Evolutionary conservation across 1,140 invertebrate species (phyloP).

Genomic region (Lepidotrigona ventralis): DNA sequence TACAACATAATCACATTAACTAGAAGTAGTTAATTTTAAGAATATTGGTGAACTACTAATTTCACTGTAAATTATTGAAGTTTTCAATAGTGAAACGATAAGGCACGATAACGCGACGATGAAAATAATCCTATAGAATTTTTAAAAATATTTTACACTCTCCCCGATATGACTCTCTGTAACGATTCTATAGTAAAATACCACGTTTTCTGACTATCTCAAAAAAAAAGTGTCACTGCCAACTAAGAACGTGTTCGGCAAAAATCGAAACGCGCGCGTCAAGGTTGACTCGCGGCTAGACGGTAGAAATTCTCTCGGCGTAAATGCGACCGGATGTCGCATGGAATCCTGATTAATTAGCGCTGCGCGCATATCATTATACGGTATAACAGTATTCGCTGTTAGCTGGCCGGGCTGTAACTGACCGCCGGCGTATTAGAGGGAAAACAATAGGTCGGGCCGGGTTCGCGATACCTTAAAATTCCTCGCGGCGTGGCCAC

Average conservation of each 20-base stretch:
- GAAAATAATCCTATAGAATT: too few species aligned
- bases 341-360: slow-evolving; percentile 49
- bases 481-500: slow-evolving; percentile 38
- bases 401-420: not conserved
- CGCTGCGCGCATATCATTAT: slow-evolving; percentile 26
- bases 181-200: too few species aligned
- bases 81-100: too few species aligned
- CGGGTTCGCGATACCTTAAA: slow-evolving; percentile 37
- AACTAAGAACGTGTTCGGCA: slow-evolving; percentile 2
- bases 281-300: slow-evolving; percentile 26
- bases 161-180: too few species aligned
- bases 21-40: too few species aligned
- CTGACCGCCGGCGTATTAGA: slow-evolving; percentile 34
- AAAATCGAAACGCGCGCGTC: not conserved
- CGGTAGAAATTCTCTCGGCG: slow-evolving; percentile 36
- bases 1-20: too few species aligned
- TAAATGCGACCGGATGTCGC: slow-evolving; percentile 46
- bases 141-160: too few species aligned
- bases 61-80: too few species aligned
- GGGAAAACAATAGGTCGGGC: slow-evolving; percentile 19
- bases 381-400: slow-evolving; percentile 41
- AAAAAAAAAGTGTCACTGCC: too few species aligned
- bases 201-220: too few species aligned
- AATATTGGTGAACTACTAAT: too few species aligned
- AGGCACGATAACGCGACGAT: too few species aligned